These are phyloP conservation scores for Bombyx mori DNA, from an alignment of 1,140 invertebrate genomes.

Conservation along the genomic window ASM3026992v2 NC_085133.1:1736501-1737000, in stretches of 20 bases:
- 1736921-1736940: too few species aligned
- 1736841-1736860: constrained; percentile 23
- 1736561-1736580: constrained; percentile 84
- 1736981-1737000: not conserved
- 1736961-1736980: too few species aligned
- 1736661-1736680: constrained; percentile 31
- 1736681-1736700: constrained; percentile 1
- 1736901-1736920: too few species aligned
- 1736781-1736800: constrained; percentile 53
- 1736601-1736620: constrained; percentile 87
- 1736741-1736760: constrained; percentile 34
- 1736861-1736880: not conserved
- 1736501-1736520: constrained; percentile 67
- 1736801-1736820: constrained; percentile 29
- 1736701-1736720: not conserved
- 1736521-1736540: constrained; percentile 91
- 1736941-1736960: too few species aligned
- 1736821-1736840: constrained; percentile 33
- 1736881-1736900: too few species aligned
- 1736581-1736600: constrained; percentile 90
- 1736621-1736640: constrained; percentile 90
- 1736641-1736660: constrained; percentile 81
- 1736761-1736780: constrained; percentile 41
- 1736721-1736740: not conserved
- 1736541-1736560: constrained; percentile 85